Evolutionary conservation across 2,113 vertebrate species (phyloP), one percentile per base, ranked within the genome.

Genomic region (Eulacestoma nigropectus): DNA sequence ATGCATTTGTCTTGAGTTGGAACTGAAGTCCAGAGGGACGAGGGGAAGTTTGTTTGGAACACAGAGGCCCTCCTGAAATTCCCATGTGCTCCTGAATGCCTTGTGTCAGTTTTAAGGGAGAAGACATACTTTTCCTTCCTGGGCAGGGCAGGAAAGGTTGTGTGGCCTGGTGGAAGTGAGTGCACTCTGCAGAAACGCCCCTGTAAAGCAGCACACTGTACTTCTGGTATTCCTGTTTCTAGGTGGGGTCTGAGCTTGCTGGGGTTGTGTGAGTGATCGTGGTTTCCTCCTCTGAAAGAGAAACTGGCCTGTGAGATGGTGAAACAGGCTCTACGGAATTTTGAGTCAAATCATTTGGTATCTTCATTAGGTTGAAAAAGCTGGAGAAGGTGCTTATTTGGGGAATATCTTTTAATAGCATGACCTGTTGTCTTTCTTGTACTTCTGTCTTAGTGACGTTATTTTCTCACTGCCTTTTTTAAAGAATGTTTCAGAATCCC

Each of bases 141-240:
- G 49, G 33, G 10, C 52, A 49, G 32, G 37, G 35, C 23, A 30
- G 42, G 68, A 39, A 21, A 12, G 27, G 42, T n/a, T 3, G 17
- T 8, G 26, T 70, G 41, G 33, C 1, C 4, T 29, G 39, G 15
- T 75, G 53, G 44, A 27, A 41, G 27, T 3, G 35, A 19, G 46
- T 12, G 26, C 9, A 4, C 1, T 3, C 30, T 52, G 65, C 65
- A 49, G 64, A 39, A 33, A 3, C 8, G 16, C 16, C 33, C 16
- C 16, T 7, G 2, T 15, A 32, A 26, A 57, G 46, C 25, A 41
- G 46, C 67, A 32, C 4, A 0, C 33, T 26, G 29, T 6, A 0
- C 33, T 33, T 23, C 13, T 47, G 78, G 18, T 32, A 7, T 39
- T 65, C 13, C 46, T 46, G 15, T 63, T 62, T 49, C 27, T 69